Evolutionary conservation across 2,797 vertebrate genomes (phyloP).

Genomic region (Sebastes baramenuke): DNA sequence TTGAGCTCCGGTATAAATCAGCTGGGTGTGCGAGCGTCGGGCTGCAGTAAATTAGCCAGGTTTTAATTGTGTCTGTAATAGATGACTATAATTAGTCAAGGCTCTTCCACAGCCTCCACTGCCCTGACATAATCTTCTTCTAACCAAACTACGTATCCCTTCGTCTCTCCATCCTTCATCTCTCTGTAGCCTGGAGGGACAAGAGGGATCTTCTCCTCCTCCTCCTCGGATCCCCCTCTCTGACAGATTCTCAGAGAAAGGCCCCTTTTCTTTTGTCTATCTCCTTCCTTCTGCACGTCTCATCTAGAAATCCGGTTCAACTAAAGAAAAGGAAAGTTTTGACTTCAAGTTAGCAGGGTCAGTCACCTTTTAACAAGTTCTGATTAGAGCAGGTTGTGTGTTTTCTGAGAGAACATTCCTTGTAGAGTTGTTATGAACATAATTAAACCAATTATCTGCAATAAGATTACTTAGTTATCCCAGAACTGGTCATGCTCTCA

Average conservation of each 20-base stretch:
- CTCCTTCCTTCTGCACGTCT: not conserved
- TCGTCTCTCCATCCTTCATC: conserved; percentile 63
- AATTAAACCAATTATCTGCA: not conserved
- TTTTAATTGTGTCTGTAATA: conserved; percentile 85
- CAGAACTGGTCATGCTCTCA: not conserved
- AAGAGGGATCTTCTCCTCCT: conserved; percentile 62
- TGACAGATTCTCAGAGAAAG: conserved; percentile 42
- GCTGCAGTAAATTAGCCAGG: conserved; percentile 80
- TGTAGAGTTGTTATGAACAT: not conserved
- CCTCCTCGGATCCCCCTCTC: conserved; percentile 42
- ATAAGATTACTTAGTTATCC: not conserved
- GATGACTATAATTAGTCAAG: conserved; percentile 83
- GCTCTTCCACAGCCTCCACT: conserved; percentile 75
- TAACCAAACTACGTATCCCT: conserved; percentile 69
- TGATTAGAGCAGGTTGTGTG: not conserved
- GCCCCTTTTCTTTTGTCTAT: conserved; percentile 11
- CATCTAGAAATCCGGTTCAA: conserved; percentile 6
- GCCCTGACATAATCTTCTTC: conserved; percentile 78
- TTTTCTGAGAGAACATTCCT: not conserved
- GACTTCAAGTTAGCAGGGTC: not conserved
- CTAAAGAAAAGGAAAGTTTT: not conserved
- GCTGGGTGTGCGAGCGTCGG: conserved; percentile 71
- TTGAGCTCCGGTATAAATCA: conserved; percentile 82
- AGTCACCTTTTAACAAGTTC: not conserved
- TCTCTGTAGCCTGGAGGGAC: conserved; percentile 61